Evolutionary conservation across 2,888 invertebrate species (phyloP).

Genomic region (Scotopteryx bipunctaria): DNA sequence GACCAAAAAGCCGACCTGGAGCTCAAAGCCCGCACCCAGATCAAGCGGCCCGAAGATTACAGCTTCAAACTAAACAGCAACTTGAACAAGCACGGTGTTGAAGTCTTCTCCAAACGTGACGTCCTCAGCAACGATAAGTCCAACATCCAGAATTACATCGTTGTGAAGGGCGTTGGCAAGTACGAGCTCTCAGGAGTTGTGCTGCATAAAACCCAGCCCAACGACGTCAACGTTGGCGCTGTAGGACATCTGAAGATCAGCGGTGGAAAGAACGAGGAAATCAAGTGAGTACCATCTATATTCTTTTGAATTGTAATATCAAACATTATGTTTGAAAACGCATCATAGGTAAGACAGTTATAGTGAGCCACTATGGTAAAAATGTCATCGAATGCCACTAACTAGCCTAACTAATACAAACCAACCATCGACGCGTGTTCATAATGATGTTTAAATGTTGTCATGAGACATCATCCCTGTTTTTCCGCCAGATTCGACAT

Average conservation of each 20-base stretch:
- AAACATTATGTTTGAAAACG: too few relatives aligned
- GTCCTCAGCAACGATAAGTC: conserved; percentile 82
- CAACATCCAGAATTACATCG: conserved; percentile 84
- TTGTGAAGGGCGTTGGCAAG: conserved; percentile 84
- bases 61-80: conserved; percentile 59
- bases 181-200: conserved; percentile 85
- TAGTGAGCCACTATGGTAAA: too few relatives aligned
- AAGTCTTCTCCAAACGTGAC: conserved; percentile 82
- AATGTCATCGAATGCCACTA: too few relatives aligned
- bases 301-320: too few relatives aligned
- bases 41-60: conserved; percentile 72
- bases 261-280: conserved; percentile 78
- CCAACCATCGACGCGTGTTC: too few relatives aligned
- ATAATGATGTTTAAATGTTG: too few relatives aligned
- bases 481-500: conserved; percentile 74
- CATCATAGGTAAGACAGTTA: too few relatives aligned
- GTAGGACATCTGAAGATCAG: conserved; percentile 79
- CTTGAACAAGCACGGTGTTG: conserved; percentile 61
- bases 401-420: too few relatives aligned
- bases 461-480: too few relatives aligned
- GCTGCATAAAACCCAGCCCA: conserved; percentile 78
- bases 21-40: conserved; percentile 78
- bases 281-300: conserved; percentile 75
- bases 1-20: conserved; percentile 85
- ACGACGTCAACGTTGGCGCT: conserved; percentile 82